phyloP scores from a whole-genome alignment of 2,888 invertebrate species.

The Acronicta psi region DNA sequence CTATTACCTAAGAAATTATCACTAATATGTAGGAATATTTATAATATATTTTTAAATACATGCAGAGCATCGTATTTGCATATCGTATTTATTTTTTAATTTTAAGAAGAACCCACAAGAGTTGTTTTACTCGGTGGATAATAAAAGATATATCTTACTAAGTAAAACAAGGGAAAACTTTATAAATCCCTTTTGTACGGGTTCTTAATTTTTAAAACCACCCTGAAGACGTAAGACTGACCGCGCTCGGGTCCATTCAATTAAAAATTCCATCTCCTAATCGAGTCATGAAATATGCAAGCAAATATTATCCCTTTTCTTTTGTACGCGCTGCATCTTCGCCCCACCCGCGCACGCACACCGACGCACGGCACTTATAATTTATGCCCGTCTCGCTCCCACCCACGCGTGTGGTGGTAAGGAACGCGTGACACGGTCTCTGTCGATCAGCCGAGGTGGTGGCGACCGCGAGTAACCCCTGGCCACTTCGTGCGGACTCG shows the following conservation, averaged over 20 bases:
- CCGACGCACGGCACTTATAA: slow-evolving; percentile 85
- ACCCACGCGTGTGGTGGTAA: slow-evolving; percentile 64
- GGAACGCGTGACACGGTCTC: slow-evolving; percentile 75
- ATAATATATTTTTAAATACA: no score
- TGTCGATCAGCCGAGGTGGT: slow-evolving; percentile 82
- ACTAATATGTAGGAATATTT: no score
- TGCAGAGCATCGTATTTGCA: neutral
- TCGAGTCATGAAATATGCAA: slow-evolving; percentile 89
- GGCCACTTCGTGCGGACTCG: slow-evolving; percentile 87
- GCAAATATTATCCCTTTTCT: slow-evolving; percentile 89
- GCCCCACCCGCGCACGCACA: slow-evolving; percentile 89
- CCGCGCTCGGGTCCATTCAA: slow-evolving; percentile 85
- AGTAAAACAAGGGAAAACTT: slow-evolving; percentile 51
- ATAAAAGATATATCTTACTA: slow-evolving; percentile 27
- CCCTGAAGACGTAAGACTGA: slow-evolving; percentile 72
- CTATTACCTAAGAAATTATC: slow-evolving; percentile 2
- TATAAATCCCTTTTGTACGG: slow-evolving; percentile 39
- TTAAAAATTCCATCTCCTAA: slow-evolving; percentile 89
- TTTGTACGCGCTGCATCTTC: slow-evolving; percentile 88
- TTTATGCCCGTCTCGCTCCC: slow-evolving; percentile 77
- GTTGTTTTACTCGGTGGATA: slow-evolving; percentile 13
- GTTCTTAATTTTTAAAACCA: slow-evolving; percentile 56
- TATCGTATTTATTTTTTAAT: slow-evolving; percentile 17
- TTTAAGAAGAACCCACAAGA: slow-evolving; percentile 11
- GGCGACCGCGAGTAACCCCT: slow-evolving; percentile 89